A percentile compares a stretch with the other conserved stretches of the same genome.
Conservation (phyloP, 1,140 invertebrate genomes). For the Pinna nobilis region DNA sequence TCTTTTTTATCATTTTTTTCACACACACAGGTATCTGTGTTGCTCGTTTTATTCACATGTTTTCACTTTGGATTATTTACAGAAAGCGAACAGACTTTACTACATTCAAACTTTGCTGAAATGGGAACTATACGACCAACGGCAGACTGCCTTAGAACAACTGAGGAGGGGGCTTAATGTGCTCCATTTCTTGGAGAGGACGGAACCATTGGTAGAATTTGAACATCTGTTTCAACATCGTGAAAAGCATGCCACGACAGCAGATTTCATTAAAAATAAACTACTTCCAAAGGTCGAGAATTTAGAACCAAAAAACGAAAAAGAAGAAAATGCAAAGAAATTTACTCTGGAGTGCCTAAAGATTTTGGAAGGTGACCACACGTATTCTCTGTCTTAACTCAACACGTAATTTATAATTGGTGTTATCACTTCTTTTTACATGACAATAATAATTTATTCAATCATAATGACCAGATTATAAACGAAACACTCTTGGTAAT, state of each 20-base stretch:
- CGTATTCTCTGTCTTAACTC: neutral
- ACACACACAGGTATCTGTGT: neutral
- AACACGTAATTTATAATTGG: too few species aligned
- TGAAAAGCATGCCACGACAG: constrained; percentile 38
- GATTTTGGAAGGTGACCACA: constrained; percentile 40
- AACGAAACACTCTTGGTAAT: too few species aligned
- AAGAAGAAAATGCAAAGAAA: constrained; percentile 45
- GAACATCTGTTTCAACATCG: constrained; percentile 25
- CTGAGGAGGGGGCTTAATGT: constrained; percentile 39
- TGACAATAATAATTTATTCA: too few species aligned
- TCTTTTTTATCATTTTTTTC: neutral
- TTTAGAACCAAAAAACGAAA: constrained; percentile 21
- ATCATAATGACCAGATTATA: too few species aligned
- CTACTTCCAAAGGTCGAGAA: constrained; percentile 34
- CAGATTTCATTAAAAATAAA: constrained; percentile 37
- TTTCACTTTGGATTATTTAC: too few species aligned
- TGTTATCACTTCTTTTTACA: too few species aligned
- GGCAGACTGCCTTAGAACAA: constrained; percentile 38
- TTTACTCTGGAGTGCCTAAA: constrained; percentile 39
- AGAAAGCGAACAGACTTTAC: constrained; percentile 34
- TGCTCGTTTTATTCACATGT: neutral
- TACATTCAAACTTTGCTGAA: constrained; percentile 44
- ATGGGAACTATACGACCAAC: constrained; percentile 46
- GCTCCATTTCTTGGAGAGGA: constrained; percentile 38
- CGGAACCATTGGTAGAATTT: constrained; percentile 30